Percentiles rank a stretch among this genome's conserved stretches.
Conservation (phyloP, 2,113 vertebrate genomes). For the Misgurnus mizolepis region DNA sequence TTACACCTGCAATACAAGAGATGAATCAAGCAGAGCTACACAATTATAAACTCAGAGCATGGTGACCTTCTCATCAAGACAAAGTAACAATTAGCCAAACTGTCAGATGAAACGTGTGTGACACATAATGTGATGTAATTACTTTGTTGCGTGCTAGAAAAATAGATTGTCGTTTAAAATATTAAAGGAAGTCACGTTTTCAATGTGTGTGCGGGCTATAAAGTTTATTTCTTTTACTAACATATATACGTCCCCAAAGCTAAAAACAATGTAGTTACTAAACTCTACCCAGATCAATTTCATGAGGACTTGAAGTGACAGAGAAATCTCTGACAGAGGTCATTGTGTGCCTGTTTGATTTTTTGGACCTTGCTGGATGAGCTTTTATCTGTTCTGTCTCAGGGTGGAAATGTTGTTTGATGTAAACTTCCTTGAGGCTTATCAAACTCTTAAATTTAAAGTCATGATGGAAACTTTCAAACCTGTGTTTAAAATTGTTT, state of each 20-base stretch:
- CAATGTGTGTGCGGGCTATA: no score
- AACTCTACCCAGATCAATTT: no score
- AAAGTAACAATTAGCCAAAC: constrained; percentile 4
- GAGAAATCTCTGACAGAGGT: not conserved
- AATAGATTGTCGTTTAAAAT: not conserved
- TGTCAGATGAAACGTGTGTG: not conserved
- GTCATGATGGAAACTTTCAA: no score
- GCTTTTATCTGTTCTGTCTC: constrained; percentile 25
- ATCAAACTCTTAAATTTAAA: not conserved
- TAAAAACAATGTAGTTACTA: no score
- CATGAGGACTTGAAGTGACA: not conserved
- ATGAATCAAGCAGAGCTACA: constrained; percentile 1
- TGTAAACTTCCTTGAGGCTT: constrained; percentile 39
- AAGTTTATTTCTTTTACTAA: no score
- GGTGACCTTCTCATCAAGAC: constrained; percentile 6
- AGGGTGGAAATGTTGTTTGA: constrained; percentile 15
- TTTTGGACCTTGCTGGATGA: constrained; percentile 12
- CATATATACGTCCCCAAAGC: no score
- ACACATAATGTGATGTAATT: constrained; percentile 13
- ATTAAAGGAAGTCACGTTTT: not conserved
- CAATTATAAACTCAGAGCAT: constrained; percentile 18
- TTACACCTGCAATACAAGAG: not conserved
- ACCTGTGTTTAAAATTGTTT: no score
- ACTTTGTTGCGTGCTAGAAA: not conserved
- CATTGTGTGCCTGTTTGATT: not conserved